These are phyloP conservation scores for Agrenia bidenticulata DNA, from an alignment of 2,888 invertebrate genomes.

Conservation along the genomic window DNA sequence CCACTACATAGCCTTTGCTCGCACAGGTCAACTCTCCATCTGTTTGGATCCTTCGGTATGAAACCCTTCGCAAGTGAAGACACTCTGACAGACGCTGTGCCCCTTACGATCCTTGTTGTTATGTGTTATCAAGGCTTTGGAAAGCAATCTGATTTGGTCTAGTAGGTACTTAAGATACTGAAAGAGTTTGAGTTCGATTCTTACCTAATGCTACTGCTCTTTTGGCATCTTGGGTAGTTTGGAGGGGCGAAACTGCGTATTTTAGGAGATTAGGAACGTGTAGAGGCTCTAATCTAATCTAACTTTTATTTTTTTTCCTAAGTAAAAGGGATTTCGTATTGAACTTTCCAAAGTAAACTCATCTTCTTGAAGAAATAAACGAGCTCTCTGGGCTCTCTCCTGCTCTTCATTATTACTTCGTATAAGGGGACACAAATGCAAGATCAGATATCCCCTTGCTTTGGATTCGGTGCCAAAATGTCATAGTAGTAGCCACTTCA, in stretches of 20 bases:
- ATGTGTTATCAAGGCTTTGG: too few species aligned
- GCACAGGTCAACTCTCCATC: too few species aligned
- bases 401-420: conserved; percentile 14
- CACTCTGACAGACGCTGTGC: too few species aligned
- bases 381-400: background rate
- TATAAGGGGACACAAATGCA: conserved; percentile 6
- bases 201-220: background rate
- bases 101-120: too few species aligned
- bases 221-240: conserved; percentile 17
- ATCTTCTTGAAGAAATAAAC: conserved; percentile 13
- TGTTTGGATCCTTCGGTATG: too few species aligned
- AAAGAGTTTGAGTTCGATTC: background rate
- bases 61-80: too few species aligned
- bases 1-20: too few species aligned
- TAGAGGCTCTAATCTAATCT: conserved; percentile 21
- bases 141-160: too few species aligned
- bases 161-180: background rate
- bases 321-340: conserved; percentile 19
- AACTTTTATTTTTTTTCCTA: conserved; percentile 21
- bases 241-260: conserved; percentile 12
- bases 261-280: conserved; percentile 23
- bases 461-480: too few species aligned
- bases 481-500: too few species aligned
- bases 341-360: conserved; percentile 23
- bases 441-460: too few species aligned